These are phyloP conservation scores for Drosophila sproati DNA, from an alignment of 1,140 invertebrate species.

Conservation along the genomic window DNA sequence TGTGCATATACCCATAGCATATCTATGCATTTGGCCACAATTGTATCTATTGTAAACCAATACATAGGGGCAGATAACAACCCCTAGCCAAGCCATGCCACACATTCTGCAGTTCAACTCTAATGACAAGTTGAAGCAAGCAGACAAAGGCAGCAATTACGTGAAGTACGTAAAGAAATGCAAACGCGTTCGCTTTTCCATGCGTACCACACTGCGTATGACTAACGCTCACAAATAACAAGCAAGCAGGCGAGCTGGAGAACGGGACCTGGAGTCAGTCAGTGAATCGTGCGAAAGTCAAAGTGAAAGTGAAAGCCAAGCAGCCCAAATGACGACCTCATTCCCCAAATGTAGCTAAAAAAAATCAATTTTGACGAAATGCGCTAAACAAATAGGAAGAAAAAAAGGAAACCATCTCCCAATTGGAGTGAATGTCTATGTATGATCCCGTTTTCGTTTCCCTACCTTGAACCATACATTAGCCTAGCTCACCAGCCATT, in stretches of 20 bases:
- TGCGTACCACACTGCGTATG: conserved; percentile 40
- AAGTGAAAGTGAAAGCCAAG: conserved; percentile 47
- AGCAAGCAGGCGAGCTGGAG: neutral
- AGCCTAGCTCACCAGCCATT: neutral
- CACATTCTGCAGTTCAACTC: conserved; percentile 12
- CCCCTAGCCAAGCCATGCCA: conserved; percentile 7
- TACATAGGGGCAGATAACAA: conserved; percentile 39
- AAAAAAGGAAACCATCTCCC: conserved; percentile 22
- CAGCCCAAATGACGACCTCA: conserved; percentile 45
- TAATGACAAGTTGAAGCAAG: conserved; percentile 54
- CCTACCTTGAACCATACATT: neutral
- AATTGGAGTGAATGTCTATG: conserved; percentile 9
- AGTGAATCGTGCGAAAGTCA: conserved; percentile 40
- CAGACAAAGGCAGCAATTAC: conserved; percentile 44
- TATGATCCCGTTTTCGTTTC: conserved; percentile 18
- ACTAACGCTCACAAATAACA: conserved; percentile 25
- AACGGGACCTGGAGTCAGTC: neutral
- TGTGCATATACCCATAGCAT: neutral
- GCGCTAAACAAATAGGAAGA: conserved; percentile 49
- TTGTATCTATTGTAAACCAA: conserved; percentile 15
- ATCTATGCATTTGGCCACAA: neutral
- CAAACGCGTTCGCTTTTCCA: conserved; percentile 21
- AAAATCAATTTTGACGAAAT: conserved; percentile 78
- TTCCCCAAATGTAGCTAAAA: conserved; percentile 68
- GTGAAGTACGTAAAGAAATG: conserved; percentile 28